Base-by-base conservation (phyloP, 2,797 vertebrate genomes). In the Sarcoramphus papa region DNA sequence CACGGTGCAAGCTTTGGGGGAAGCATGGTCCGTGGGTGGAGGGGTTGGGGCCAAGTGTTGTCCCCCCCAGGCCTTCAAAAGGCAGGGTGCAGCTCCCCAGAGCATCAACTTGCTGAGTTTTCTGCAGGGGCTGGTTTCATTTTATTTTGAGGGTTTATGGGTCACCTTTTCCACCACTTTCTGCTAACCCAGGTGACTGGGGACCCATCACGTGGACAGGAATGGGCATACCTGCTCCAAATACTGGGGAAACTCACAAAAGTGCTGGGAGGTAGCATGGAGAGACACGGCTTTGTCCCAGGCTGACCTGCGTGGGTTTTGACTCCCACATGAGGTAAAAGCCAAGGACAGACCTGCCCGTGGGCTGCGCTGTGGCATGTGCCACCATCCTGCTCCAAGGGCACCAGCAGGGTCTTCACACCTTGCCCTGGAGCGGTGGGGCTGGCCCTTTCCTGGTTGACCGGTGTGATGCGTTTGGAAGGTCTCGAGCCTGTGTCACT, bases 281-380 rank as follows among this genome's bases (percentile, higher is more conserved):
- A 31, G 64, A 56, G 40, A 35, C 0, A 4, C 0, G 2, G 53
- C 63, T 56, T 54, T 59, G 43, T 28, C 40, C 35, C 22, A 23
- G 2, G 21, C 47, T 60, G 45, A 24, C 53, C 53, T 10, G 37
- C 1, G 35, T 47, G 43, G 21, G n/a, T 57, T 69, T 65, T n/a
- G 73, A 9, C 43, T 47, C n/a, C 62, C 4, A 4, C 28, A 37
- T 9, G 45, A 89, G 15, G 15, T 56, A 51, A 62, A 51, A 48
- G 31, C n/a, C 63, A n/a, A 67, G 48, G 63, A 28, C n/a, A 35
- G 69, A 35, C 30, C 17, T 78, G 43, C 60, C 10, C 0, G 0
- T 2, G 6, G 37, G 54, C 22, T 57, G n/a, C 3, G 3, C 1
- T 35, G 22, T 51, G 50, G 9, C 35, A 50, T 0, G 2, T 67